Base-by-base conservation (phyloP, 2,888 invertebrate species). In the Spicauda simplicius region DNA sequence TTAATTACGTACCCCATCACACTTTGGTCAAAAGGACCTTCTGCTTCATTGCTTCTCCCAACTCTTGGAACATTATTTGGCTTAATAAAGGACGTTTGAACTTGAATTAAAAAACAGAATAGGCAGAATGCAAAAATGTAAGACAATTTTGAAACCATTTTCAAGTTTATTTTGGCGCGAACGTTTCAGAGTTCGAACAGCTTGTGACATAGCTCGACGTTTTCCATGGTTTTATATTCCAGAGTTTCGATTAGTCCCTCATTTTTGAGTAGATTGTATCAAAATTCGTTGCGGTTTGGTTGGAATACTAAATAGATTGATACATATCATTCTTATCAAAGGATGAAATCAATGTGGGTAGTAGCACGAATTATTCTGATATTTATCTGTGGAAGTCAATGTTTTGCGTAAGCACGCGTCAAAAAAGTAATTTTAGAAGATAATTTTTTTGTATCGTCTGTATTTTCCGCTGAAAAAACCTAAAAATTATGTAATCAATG, bases 1-100 rank as follows among this genome's bases (percentile, higher is more conserved):
- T 92, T 92, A 57, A 93, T 92, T 69, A 93, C 93, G 65, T 93
- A 93, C 4, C 91, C 92, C 87, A 88, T 86, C 63, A 83, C 74
- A 48, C 81, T 83, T 67, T 87, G 85, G 62, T 88, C 91, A 68
- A 80, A 92, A 5, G 85, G 80, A 16, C 82, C 84, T 30, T 84
- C 83, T 10, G 81, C 88, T 72, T 93, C 92, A 70, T 88, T 91
- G 63, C 92, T 93, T 70, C 92, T 84, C 0, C 92, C 92, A 64
- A 92, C 87, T 60, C 92, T 82, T 5, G 92, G 92, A 11, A 93
- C 85, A 77, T 87, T 93, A 74, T 92, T 92, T 0, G 90, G 86
- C 71, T 91, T 93, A 72, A 93, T 89, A 74, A 93, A 91, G 4
- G 92, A 87, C 68, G 85, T 82, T 55, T 88, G 80, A 8, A 79